Conservation (phyloP, 2,888 invertebrate species). For the Aelia acuminata region DNA sequence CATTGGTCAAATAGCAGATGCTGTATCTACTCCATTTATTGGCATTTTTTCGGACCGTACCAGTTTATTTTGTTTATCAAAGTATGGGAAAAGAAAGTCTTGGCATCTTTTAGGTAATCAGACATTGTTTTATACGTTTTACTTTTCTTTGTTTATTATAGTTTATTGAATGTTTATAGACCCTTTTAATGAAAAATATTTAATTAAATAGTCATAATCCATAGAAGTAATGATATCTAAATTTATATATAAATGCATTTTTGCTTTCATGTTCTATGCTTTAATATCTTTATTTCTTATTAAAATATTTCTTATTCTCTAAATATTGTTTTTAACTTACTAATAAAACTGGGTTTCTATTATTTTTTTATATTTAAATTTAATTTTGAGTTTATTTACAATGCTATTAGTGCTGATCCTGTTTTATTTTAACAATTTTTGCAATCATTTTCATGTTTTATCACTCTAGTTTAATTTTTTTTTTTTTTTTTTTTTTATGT, state of each 20-base stretch:
- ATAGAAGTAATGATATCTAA: neutral
- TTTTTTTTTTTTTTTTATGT: no score
- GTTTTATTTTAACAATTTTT: no score
- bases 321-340: neutral
- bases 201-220: neutral
- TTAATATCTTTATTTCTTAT: neutral
- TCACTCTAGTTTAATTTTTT: no score
- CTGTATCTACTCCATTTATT: slow-evolving; percentile 81
- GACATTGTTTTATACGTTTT: neutral
- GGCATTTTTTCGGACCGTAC: slow-evolving; percentile 83
- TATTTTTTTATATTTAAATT: no score
- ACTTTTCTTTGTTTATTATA: neutral
- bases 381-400: no score
- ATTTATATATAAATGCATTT: neutral
- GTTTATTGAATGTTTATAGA: neutral
- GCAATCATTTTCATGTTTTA: no score
- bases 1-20: slow-evolving; percentile 79
- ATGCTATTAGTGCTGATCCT: no score
- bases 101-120: slow-evolving; percentile 67
- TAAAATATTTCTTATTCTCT: neutral
- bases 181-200: neutral
- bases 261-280: neutral
- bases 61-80: slow-evolving; percentile 57
- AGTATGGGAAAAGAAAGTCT: slow-evolving; percentile 65
- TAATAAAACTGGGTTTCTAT: no score